Evolutionary conservation across 2,113 vertebrate genomes (phyloP), one percentile per base, ranked within the genome.

Genomic region (Cygnus buccinator): DNA sequence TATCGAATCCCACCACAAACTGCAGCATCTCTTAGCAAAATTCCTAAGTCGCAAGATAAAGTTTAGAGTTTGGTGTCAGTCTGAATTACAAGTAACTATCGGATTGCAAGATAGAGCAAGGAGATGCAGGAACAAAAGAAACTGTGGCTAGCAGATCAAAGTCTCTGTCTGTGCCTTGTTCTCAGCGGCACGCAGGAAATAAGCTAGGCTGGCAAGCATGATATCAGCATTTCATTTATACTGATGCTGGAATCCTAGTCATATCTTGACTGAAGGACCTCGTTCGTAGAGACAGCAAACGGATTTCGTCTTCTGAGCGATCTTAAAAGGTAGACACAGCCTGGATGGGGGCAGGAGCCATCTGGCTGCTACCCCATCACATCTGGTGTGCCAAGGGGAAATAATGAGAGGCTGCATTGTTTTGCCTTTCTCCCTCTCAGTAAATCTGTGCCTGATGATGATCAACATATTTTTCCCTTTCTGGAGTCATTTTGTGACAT

Each of bases 351-450:
- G 81, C 81, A 95, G 95, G 91, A 93, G 94, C 96, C 94, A 96
- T 96, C 87, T 97, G 96, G 93, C 94, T 76, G 62, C 78, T 93
- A 48, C 89, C 55, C 91, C 58, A 78, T 85, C 87, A 83, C 77
- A 94, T 95, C 95, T 96, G 94, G 81, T 93, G 74, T 87, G 71
- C 93, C 95, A 95, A 95, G 74, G 19, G 13, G 89, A 93, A 95
- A 73, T 82, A 85, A 95, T 78, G 78, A 97, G 80, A 95, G 58
- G 62, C 94, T 93, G 84, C 66, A 57, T 93, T 97, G 91, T 95
- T 97, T 95, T 91, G 84, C 74, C 20, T 91, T 79, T 72, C 93
- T 65, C 62, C 62, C 93, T 79, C 91, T 87, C 62, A 37, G 81
- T 61, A 93, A 91, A 94, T 95, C 0, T 0, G 79, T 90, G 92